Conservation (phyloP, 2,888 invertebrate species). For the Callyntrura guangdongensis region DNA sequence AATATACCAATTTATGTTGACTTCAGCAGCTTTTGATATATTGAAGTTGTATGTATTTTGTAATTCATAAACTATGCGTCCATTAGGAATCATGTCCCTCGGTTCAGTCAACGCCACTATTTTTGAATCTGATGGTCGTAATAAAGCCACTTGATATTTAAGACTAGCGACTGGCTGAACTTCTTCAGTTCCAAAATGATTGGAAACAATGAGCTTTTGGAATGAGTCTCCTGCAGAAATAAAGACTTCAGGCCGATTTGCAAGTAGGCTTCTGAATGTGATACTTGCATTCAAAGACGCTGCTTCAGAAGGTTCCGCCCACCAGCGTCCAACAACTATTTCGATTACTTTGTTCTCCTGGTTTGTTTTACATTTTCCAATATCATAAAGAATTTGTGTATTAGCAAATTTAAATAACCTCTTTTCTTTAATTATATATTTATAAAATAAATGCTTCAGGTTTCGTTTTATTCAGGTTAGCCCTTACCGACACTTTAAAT, state of each 20-base stretch:
- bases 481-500: constrained; percentile 92
- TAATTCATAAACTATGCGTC: constrained; percentile 96
- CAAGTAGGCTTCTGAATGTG: constrained; percentile 93
- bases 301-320: constrained; percentile 94
- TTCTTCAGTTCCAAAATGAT: constrained; percentile 91
- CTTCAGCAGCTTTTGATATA: constrained; percentile 93
- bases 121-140: constrained; percentile 93
- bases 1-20: constrained; percentile 89
- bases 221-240: constrained; percentile 93
- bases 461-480: too few relatives aligned
- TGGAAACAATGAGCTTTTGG: constrained; percentile 90
- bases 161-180: constrained; percentile 91
- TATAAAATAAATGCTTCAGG: too few relatives aligned
- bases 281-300: constrained; percentile 91
- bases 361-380: background rate
- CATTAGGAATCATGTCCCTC: constrained; percentile 95
- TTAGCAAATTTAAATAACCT: too few relatives aligned
- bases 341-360: constrained; percentile 93
- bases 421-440: too few relatives aligned
- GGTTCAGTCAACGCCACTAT: constrained; percentile 90
- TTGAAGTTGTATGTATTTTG: constrained; percentile 95
- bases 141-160: constrained; percentile 91
- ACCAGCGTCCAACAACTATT: constrained; percentile 96
- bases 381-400: background rate
- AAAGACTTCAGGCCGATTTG: constrained; percentile 88